Conservation (phyloP, 2,888 invertebrate species). For the Laothoe populi region DNA sequence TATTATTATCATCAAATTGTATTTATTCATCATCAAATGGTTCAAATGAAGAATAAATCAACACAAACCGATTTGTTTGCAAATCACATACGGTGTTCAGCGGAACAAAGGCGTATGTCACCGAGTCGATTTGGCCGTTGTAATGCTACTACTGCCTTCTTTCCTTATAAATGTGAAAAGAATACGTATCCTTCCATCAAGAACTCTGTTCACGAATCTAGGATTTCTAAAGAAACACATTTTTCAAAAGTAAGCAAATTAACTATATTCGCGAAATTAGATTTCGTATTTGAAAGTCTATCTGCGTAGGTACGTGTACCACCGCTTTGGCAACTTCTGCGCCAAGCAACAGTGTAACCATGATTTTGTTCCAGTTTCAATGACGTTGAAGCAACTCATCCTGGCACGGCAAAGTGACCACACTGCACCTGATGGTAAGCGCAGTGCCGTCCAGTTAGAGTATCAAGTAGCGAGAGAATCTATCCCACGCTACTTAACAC, state of each 20-base stretch:
- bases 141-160: constrained; percentile 5
- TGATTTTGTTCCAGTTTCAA: too few species aligned
- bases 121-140: constrained; percentile 8
- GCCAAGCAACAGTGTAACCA: too few species aligned
- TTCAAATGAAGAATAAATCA: constrained; percentile 35
- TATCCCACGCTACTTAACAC: too few species aligned
- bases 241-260: constrained; percentile 23
- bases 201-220: neutral
- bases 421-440: too few species aligned
- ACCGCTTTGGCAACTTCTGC: too few species aligned
- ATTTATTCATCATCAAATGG: neutral
- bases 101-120: neutral
- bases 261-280: neutral
- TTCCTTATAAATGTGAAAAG: constrained; percentile 1
- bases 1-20: neutral
- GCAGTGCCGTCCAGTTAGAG: too few species aligned
- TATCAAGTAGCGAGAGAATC: too few species aligned
- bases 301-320: too few species aligned
- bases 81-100: neutral
- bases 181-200: neutral
- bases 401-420: too few species aligned
- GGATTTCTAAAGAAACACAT: neutral
- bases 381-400: too few species aligned
- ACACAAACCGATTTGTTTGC: constrained; percentile 37
- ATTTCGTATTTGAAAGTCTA: too few species aligned